Percentiles rank a stretch among this genome's conserved stretches.
Conservation (phyloP, 2,888 invertebrate genomes). For the Dorcus hopei region DNA sequence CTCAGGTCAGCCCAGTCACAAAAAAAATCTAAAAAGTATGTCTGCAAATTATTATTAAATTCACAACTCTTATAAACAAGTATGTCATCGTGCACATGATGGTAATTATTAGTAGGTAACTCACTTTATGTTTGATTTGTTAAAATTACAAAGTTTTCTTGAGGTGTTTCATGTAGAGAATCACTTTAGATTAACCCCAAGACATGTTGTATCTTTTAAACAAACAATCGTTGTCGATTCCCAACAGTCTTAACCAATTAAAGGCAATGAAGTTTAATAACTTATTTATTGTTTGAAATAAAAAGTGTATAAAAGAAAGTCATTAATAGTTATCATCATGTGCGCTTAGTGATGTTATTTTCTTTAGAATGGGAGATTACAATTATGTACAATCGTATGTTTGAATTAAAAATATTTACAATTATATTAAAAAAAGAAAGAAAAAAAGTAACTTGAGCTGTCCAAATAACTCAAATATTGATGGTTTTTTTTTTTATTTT, state of each 20-base stretch:
- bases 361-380: neutral
- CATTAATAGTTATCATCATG: neutral
- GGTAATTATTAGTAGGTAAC: neutral
- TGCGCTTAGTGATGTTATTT: neutral
- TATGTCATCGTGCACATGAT: neutral
- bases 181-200: too few relatives aligned
- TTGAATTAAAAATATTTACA: neutral
- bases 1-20: slow-evolving; percentile 59
- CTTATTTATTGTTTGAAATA: too few relatives aligned
- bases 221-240: too few relatives aligned
- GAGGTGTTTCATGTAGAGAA: too few relatives aligned
- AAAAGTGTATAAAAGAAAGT: neutral
- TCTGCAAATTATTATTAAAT: slow-evolving; percentile 4
- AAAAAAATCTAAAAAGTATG: slow-evolving; percentile 27
- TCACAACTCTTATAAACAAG: neutral
- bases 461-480: too few relatives aligned
- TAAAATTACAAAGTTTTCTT: too few relatives aligned
- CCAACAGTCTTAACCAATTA: too few relatives aligned
- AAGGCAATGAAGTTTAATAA: too few relatives aligned
- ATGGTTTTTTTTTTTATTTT: neutral
- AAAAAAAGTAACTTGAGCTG: too few relatives aligned
- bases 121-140: neutral
- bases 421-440: neutral
- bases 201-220: too few relatives aligned
- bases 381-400: too few relatives aligned